These are phyloP conservation scores for Aegotheles bennettii DNA, from an alignment of 2,113 vertebrate genomes.

Conservation along the genomic window DNA sequence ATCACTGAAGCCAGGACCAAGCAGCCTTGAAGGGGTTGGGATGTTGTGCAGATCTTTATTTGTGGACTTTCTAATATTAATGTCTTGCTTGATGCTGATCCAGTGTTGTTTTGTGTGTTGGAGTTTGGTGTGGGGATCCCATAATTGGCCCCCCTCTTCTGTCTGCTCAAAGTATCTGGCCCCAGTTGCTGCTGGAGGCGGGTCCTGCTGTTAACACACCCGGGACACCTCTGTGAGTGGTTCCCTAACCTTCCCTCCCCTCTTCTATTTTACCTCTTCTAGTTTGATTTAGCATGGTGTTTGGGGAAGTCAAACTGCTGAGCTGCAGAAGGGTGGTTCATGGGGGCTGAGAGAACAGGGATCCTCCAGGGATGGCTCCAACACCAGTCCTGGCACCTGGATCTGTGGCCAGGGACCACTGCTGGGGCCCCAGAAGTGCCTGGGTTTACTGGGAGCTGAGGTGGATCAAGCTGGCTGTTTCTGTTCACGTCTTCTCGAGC, in stretches of 20 bases:
- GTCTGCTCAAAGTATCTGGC: neutral
- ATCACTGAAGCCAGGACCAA: neutral
- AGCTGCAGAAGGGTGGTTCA: neutral
- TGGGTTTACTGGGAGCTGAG: neutral
- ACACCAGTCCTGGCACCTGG: neutral
- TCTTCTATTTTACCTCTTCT: neutral
- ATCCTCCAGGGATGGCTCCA: neutral
- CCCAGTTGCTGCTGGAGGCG: neutral
- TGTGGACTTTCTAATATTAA: neutral
- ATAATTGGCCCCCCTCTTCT: neutral
- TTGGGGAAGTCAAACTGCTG: neutral
- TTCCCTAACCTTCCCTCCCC: neutral
- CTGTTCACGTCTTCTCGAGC: fast-evolving
- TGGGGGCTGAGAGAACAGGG: neutral
- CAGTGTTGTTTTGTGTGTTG: neutral
- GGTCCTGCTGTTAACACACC: neutral
- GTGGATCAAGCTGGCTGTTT: neutral
- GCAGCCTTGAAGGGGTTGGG: neutral
- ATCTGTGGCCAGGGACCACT: neutral
- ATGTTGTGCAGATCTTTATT: neutral
- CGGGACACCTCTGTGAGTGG: neutral
- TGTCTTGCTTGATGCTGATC: neutral
- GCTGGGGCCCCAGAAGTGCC: fast-evolving
- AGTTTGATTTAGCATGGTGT: neutral
- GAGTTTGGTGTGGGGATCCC: neutral